Evolutionary conservation across 2,888 invertebrate genomes (phyloP).

Genomic region (Geotrupes spiniger): DNA sequence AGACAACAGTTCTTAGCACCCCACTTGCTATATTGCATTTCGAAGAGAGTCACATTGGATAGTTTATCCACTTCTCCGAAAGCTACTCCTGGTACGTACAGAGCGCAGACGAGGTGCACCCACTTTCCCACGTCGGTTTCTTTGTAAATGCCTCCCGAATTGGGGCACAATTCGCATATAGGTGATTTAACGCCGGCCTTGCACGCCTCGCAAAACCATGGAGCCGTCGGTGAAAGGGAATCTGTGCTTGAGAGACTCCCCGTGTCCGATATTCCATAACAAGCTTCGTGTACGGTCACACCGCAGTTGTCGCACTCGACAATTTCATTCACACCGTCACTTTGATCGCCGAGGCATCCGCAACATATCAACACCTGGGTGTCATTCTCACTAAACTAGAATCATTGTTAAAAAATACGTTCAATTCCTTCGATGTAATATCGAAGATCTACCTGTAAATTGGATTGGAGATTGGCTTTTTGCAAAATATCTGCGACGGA

Average conservation of each 20-base stretch:
- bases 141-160: constrained; percentile 87
- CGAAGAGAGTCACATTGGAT: constrained; percentile 90
- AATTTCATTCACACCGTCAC: constrained; percentile 92
- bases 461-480: constrained; percentile 51
- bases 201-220: constrained; percentile 99
- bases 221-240: constrained; percentile 93
- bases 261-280: constrained; percentile 91
- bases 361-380: constrained; percentile 82
- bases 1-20: constrained; percentile 89
- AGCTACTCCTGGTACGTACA: constrained; percentile 96
- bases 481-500: constrained; percentile 55
- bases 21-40: constrained; percentile 97
- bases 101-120: constrained; percentile 97
- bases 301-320: constrained; percentile 97
- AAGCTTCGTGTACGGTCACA: constrained; percentile 95
- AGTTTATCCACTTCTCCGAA: constrained; percentile 93
- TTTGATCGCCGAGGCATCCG: constrained; percentile 89
- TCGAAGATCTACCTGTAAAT: constrained; percentile 30
- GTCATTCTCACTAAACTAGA: constrained; percentile 50
- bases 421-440: too few relatives aligned
- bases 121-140: constrained; percentile 97
- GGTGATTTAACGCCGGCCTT: constrained; percentile 86
- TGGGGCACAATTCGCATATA: constrained; percentile 93
- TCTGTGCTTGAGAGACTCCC: constrained; percentile 90
- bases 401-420: too few relatives aligned